Base-by-base conservation (phyloP, 2,797 vertebrate genomes). In the Oryzias sinensis region DNA sequence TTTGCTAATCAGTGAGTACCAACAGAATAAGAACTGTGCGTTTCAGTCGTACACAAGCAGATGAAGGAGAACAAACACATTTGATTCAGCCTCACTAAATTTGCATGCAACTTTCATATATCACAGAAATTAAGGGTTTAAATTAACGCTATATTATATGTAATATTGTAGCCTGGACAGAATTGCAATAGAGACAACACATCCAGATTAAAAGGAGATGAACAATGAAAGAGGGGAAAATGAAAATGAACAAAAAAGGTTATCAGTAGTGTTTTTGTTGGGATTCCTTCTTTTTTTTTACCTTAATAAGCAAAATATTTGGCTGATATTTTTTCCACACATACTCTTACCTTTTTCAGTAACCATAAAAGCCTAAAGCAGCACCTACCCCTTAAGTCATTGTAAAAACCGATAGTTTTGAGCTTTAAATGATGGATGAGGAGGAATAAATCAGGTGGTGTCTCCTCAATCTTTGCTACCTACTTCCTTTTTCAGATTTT, bases 401-500 rank as follows among this genome's bases (percentile, higher is more conserved):
- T 48, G 46, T 44, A 59, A 56, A 69, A 73, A 56, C 71, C 59
- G 68, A 58, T 59, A 68, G 63, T 48, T 72, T 55, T 50, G 59
- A 62, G 51, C 65, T 83, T 70, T 51, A 59, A 56, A 81, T 81
- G 74, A 86, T 76, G 70, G 79, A 85, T 78, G 79, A 62, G 59
- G 42, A 65, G 43, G 64, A 82, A 84, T 82, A 76, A 84, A 85
- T 85, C 81, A 81, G 70, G 56, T 57, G 55, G 59, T 4, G 53
- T 79, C 74, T 70, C 76, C 59, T 80, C 72, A 51, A 76, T 84
- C 80, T 81, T 68, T 70, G 61, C 84, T 82, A 83, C 86, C 82
- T 76, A 84, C 81, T 83, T 87, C 84, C 80, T 84, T 62, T 80
- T 76, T 81, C 70, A 81, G 77, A 87, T 82, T 80, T 83, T 69